Conservation (phyloP, 2,113 vertebrate species). For the Synchiropus splendidus region DNA sequence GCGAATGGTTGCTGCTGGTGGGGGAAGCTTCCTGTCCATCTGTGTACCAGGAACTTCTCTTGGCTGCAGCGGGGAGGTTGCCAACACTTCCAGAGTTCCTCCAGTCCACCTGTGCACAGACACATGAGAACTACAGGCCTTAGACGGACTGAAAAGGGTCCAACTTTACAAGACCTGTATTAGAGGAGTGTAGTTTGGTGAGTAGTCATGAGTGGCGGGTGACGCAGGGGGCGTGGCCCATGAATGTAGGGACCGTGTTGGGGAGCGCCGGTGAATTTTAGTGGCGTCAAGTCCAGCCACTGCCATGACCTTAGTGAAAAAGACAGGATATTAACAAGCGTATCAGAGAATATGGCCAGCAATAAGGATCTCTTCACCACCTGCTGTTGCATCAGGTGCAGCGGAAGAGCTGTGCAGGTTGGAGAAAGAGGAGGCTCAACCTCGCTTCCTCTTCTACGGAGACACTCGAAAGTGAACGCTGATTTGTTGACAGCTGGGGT, state of each 20-base stretch:
- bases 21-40: constrained; percentile 71
- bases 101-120: constrained; percentile 74
- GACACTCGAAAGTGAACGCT: constrained; percentile 92
- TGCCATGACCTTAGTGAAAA: constrained; percentile 77
- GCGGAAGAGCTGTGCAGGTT: constrained; percentile 78
- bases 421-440: constrained; percentile 68
- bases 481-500: constrained; percentile 76
- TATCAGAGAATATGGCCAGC: neutral
- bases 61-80: constrained; percentile 77
- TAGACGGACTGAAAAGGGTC: neutral
- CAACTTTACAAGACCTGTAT: constrained; percentile 70
- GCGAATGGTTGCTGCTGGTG: constrained; percentile 70
- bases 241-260: constrained; percentile 79
- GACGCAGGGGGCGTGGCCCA: constrained; percentile 91
- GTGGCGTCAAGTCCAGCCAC: constrained; percentile 87
- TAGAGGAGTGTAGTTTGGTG: constrained; percentile 78
- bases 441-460: constrained; percentile 80
- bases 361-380: constrained; percentile 61
- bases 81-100: constrained; percentile 74
- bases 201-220: constrained; percentile 70
- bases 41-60: constrained; percentile 89
- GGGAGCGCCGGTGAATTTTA: constrained; percentile 77
- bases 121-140: neutral
- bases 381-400: constrained; percentile 93
- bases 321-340: neutral